Conservation (phyloP, 2,113 vertebrate genomes). For the Melanotaenia duboulayi region DNA sequence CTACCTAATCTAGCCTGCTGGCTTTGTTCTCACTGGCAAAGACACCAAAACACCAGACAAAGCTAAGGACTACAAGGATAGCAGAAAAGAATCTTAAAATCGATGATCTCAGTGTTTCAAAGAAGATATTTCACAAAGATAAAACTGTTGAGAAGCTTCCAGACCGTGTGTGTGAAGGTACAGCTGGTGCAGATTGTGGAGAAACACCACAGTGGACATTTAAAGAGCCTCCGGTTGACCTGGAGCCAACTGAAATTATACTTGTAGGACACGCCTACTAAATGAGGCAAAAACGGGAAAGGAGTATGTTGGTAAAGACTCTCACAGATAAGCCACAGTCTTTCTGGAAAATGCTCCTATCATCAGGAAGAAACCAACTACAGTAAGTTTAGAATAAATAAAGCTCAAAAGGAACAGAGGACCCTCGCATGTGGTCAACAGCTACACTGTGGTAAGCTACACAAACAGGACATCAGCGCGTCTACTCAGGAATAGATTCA, state of each 20-base stretch:
- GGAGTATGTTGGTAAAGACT: neutral
- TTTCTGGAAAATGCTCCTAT: neutral
- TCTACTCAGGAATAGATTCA: neutral
- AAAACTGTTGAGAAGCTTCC: neutral
- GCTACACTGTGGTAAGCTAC: neutral
- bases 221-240: neutral
- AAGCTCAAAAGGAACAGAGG: neutral
- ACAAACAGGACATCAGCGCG: neutral
- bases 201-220: neutral
- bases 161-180: neutral
- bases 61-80: neutral
- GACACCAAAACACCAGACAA: too few species aligned
- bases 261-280: neutral
- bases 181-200: neutral
- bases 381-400: neutral
- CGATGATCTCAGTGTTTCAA: too few species aligned
- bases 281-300: neutral
- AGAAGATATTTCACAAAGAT: neutral
- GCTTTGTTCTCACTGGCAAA: too few species aligned
- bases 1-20: too few species aligned
- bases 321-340: neutral
- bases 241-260: neutral
- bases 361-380: neutral
- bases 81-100: neutral
- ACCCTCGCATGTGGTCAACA: neutral